Conservation (phyloP, 2,797 vertebrate species). For the Cryptoblepharus egeriae region DNA sequence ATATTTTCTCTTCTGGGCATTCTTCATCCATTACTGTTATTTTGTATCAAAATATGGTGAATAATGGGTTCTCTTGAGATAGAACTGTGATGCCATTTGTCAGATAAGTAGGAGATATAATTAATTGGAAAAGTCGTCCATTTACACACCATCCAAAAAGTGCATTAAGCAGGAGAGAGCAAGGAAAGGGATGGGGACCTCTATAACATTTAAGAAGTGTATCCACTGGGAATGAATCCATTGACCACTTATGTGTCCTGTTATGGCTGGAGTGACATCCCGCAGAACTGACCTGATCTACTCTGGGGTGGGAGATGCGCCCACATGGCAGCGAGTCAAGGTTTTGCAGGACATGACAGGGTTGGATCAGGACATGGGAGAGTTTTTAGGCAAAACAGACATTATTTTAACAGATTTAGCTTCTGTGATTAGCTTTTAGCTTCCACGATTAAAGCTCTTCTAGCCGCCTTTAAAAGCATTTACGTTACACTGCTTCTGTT, state of each 20-base stretch:
- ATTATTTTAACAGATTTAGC: neutral
- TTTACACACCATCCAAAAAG: constrained; percentile 75
- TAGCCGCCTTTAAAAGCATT: rapidly evolving
- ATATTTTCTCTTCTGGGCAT: constrained; percentile 46
- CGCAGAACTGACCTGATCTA: neutral
- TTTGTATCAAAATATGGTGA: constrained; percentile 57
- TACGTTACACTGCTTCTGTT: constrained; percentile 1
- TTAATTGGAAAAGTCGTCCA: constrained; percentile 72
- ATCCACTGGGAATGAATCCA: constrained; percentile 26
- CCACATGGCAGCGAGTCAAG: neutral
- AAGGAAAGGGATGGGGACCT: constrained; percentile 44
- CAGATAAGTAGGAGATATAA: constrained; percentile 70
- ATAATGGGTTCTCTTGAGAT: constrained; percentile 45
- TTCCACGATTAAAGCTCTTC: neutral
- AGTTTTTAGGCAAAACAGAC: neutral
- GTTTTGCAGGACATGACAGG: too few species aligned
- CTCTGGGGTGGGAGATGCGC: neutral
- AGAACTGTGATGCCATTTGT: constrained; percentile 65
- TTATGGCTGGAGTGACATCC: neutral
- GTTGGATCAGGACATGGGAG: neutral
- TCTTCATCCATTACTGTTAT: constrained; percentile 53
- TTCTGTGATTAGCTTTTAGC: too few species aligned
- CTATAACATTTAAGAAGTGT: constrained; percentile 19
- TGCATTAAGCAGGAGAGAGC: constrained; percentile 68
- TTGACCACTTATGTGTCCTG: neutral